phyloP scores from a whole-genome alignment of 2,797 vertebrate species.

The Brachyrhaphis roseni region DNA sequence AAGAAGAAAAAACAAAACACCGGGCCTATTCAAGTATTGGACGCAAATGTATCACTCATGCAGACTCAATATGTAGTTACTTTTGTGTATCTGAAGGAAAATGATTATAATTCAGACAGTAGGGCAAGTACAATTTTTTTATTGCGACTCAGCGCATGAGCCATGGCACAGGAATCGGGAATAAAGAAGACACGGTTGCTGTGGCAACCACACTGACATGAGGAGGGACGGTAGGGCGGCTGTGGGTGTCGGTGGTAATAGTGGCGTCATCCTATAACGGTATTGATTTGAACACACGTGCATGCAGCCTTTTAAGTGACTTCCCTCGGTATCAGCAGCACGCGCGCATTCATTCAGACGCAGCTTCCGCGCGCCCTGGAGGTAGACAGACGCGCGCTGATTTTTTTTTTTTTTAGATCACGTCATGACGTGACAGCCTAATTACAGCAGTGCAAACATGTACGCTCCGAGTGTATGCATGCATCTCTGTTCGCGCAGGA shows the following conservation, averaged over 20 bases:
- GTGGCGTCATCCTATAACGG: constrained; percentile 66
- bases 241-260: constrained; percentile 50
- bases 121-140: neutral
- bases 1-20: neutral
- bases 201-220: constrained; percentile 73
- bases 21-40: neutral
- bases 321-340: constrained; percentile 27
- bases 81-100: constrained; percentile 7
- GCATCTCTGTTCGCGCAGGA: constrained; percentile 43
- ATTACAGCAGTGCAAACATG: constrained; percentile 70
- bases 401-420: constrained; percentile 27
- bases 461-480: constrained; percentile 43
- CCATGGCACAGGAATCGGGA: constrained; percentile 52
- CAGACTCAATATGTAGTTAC: constrained; percentile 24
- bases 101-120: neutral
- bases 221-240: constrained; percentile 22
- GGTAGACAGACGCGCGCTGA: constrained; percentile 22
- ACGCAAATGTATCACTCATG: neutral
- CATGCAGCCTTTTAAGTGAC: constrained; percentile 46
- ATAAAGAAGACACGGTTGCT: constrained; percentile 63
- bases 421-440: constrained; percentile 48
- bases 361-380: constrained; percentile 38
- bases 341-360: constrained; percentile 19
- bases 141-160: constrained; percentile 23
- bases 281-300: constrained; percentile 69